These are phyloP conservation scores for Neodiprion lecontei DNA, from an alignment of 1,140 invertebrate species.

Conservation along the genomic window DNA sequence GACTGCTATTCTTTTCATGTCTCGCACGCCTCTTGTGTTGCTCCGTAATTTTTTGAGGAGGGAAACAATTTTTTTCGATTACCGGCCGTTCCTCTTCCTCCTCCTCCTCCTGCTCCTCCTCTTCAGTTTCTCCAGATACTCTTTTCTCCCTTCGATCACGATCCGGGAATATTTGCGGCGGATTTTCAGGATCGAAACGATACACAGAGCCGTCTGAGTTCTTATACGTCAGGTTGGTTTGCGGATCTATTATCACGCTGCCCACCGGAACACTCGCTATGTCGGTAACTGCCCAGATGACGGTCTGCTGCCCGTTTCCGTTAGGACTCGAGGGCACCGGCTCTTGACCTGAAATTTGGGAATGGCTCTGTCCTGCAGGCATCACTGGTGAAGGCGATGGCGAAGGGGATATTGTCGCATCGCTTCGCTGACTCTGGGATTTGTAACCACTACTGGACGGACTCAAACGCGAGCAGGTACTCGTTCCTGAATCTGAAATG, in stretches of 20 bases:
- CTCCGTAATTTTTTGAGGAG: constrained; percentile 12
- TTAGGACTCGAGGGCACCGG: constrained; percentile 37
- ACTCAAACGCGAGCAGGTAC: constrained; percentile 75
- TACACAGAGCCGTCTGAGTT: constrained; percentile 68
- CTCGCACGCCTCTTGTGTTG: constrained; percentile 22
- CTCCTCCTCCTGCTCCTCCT: constrained; percentile 26
- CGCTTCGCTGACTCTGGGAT: constrained; percentile 75
- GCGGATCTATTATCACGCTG: constrained; percentile 86
- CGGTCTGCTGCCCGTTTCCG: constrained; percentile 53
- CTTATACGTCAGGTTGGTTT: constrained; percentile 63
- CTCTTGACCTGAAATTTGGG: constrained; percentile 56
- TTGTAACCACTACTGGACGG: constrained; percentile 85
- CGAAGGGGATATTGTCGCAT: constrained; percentile 68
- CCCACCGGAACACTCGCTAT: constrained; percentile 82
- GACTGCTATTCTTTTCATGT: constrained; percentile 14
- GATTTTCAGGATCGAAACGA: constrained; percentile 76
- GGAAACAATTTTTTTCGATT: neutral
- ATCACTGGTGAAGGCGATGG: constrained; percentile 71
- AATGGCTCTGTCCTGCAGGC: constrained; percentile 49
- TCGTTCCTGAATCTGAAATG: constrained; percentile 71
- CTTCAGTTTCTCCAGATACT: constrained; percentile 8
- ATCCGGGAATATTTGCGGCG: constrained; percentile 60
- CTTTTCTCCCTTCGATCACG: constrained; percentile 35
- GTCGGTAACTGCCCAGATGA: constrained; percentile 87
- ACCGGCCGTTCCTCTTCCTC: constrained; percentile 48